phyloP scores from a whole-genome alignment of 35 echinoderm and acorn worm genomes.

The Amphiura filiformis region DNA sequence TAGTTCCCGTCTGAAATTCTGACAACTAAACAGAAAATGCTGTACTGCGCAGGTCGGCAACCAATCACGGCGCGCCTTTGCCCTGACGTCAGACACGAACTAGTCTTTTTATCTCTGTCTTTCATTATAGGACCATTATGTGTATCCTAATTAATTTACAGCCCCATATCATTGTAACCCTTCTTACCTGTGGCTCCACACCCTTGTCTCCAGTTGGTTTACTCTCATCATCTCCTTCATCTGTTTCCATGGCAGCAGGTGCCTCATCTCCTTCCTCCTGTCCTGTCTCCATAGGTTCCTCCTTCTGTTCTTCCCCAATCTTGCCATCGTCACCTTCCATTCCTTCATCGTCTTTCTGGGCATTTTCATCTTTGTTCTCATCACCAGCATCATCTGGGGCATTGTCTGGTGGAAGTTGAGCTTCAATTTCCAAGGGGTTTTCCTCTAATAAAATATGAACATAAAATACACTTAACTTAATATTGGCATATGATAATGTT shows the following conservation, averaged over 20 bases:
- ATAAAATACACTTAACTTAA: too few relatives aligned
- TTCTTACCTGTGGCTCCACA: slow-evolving; percentile 26
- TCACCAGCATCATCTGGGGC: slow-evolving; percentile 4
- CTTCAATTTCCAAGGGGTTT: slow-evolving; percentile 90
- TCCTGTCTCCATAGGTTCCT: slow-evolving; percentile 30
- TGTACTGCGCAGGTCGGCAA: too few relatives aligned
- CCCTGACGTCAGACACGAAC: too few relatives aligned
- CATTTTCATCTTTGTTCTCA: slow-evolving; percentile 28
- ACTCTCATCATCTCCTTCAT: slow-evolving; percentile 25
- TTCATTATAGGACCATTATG: too few relatives aligned
- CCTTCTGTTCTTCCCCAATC: slow-evolving; percentile 20
- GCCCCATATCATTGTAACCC: background rate
- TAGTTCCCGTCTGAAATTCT: too few relatives aligned
- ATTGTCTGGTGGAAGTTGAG: slow-evolving; percentile 42
- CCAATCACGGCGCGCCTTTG: too few relatives aligned
- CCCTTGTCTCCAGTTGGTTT: slow-evolving; percentile 17
- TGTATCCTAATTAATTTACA: background rate
- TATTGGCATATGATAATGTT: background rate
- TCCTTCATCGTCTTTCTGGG: slow-evolving; percentile 23
- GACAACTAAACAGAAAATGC: too few relatives aligned
- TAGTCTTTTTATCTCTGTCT: too few relatives aligned
- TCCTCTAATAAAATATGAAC: slow-evolving; percentile 9
- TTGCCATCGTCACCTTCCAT: background rate
- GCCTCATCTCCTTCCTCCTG: slow-evolving; percentile 50
- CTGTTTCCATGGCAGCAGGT: slow-evolving; percentile 36